A percentile compares a stretch with the other conserved stretches of the same genome.
phyloP scores from a whole-genome alignment of 1,140 invertebrate species.

The Fragariocoptes setiger region DNA sequence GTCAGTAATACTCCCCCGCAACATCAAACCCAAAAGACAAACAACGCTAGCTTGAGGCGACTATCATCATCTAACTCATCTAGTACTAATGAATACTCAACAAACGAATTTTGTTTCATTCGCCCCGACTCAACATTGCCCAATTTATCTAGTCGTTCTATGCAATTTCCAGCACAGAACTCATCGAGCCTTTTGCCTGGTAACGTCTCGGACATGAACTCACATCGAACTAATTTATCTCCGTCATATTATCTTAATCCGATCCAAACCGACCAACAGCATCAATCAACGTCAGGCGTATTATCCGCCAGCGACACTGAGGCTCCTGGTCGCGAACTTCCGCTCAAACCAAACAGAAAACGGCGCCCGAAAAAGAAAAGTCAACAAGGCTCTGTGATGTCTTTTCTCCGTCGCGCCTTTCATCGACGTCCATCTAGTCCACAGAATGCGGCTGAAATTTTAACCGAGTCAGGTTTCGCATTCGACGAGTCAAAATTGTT shows the following conservation, averaged over 20 bases:
- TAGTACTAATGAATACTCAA: too few species aligned
- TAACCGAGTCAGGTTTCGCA: too few species aligned
- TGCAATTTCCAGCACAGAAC: not conserved
- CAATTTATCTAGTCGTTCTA: not conserved
- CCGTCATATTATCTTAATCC: too few species aligned
- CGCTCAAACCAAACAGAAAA: not conserved
- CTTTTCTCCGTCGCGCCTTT: too few species aligned
- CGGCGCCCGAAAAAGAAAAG: not conserved
- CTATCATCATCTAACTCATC: too few species aligned
- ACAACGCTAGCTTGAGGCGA: too few species aligned
- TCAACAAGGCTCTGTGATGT: not conserved
- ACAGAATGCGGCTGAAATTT: too few species aligned
- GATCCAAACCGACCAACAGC: too few species aligned
- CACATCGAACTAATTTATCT: not conserved
- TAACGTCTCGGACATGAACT: not conserved
- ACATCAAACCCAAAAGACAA: constrained; percentile 3
- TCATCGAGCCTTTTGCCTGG: not conserved
- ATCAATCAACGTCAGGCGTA: not conserved
- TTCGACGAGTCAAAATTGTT: too few species aligned
- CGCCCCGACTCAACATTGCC: too few species aligned
- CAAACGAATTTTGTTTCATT: too few species aligned
- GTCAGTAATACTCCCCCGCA: not conserved
- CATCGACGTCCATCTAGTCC: too few species aligned
- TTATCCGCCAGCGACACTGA: not conserved
- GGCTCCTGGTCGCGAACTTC: not conserved